Base-by-base conservation (phyloP, 2,797 vertebrate genomes). In the Ctenosaura bakeri region DNA sequence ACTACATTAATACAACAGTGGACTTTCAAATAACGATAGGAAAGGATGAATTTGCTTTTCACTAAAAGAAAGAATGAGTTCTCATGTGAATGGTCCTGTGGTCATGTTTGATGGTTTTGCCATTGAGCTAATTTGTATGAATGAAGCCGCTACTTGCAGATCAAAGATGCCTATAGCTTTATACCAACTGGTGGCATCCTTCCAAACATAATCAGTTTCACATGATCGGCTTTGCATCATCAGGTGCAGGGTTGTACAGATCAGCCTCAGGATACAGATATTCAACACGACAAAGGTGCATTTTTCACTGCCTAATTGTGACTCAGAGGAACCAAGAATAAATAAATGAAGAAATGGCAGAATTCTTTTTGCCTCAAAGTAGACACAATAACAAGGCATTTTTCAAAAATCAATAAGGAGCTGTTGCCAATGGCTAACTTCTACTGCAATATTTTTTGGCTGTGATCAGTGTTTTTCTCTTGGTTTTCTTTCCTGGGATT, bases 321-420 rank as follows among this genome's bases (percentile, higher is more conserved):
- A 50, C 82, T 78, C 73, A 90, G 46, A n/a, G 91, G 83, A 95
- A 93, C 84, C n/a, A 89, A 93, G 76, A 90, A 90, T 52, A 59
- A 92, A 52, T 79, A 86, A 92, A 20, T 26, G 62, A 69, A 88
- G 46, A 54, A 38, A 87, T 59, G 54, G 35, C 56, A 24, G 66
- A 69, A 88, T 85, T 91, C 20, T 46, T 89, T 64, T 84, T 91
- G 88, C 74, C 84, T 88, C 0, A 91, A 90, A 74, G 88, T 42
- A 76, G 78, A 76, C 29, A 80, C 50, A 89, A 90, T 90, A 90
- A 16, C 92, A 89, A 94, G 91, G 0, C 0, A 90, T 91, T 42
- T 79, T 83, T 91, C 56, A 69, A 88, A 83, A 92, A 89, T 69
- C 83, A 85, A 89, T 91, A 89, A 92, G 83, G 85, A 84, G 8